Conservation (phyloP, 1,140 invertebrate species). For the Drosophila sp. region DNA sequence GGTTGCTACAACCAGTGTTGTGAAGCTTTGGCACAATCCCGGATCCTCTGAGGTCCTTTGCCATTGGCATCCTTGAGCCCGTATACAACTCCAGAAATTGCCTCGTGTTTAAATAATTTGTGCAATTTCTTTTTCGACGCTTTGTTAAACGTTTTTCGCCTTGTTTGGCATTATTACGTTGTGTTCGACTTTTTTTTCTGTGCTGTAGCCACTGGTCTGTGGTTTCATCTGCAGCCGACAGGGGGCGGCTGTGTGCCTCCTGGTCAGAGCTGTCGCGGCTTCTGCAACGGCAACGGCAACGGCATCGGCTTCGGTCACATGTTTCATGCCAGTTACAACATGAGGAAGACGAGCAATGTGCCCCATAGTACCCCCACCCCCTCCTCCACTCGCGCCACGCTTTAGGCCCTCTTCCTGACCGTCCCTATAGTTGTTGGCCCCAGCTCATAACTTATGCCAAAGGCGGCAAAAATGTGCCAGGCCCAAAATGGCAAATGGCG, state of each 20-base stretch:
- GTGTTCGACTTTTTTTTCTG: constrained; percentile 8
- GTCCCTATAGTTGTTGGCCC: neutral
- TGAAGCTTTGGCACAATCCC: neutral
- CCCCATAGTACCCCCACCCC: neutral
- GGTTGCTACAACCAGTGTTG: neutral
- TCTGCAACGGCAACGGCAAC: constrained; percentile 28
- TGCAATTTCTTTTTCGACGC: constrained; percentile 32
- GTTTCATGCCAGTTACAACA: constrained; percentile 75
- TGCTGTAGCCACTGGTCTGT: constrained; percentile 49
- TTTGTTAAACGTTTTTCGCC: constrained; percentile 54
- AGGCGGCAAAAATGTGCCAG: constrained; percentile 50
- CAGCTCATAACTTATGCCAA: constrained; percentile 75
- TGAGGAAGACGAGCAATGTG: constrained; percentile 27
- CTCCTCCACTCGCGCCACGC: neutral
- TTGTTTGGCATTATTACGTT: constrained; percentile 35
- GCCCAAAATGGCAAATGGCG: constrained; percentile 60
- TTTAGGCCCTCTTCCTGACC: neutral
- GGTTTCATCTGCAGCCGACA: constrained; percentile 78
- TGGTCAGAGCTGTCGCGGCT: constrained; percentile 45
- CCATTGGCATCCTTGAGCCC: constrained; percentile 17
- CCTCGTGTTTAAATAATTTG: constrained; percentile 73
- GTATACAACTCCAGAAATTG: constrained; percentile 50
- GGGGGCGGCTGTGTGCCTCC: constrained; percentile 45
- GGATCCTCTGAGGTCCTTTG: neutral
- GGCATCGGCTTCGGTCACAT: constrained; percentile 67